Base-by-base conservation (phyloP, 2,888 invertebrate species). In the Furcula furcula region DNA sequence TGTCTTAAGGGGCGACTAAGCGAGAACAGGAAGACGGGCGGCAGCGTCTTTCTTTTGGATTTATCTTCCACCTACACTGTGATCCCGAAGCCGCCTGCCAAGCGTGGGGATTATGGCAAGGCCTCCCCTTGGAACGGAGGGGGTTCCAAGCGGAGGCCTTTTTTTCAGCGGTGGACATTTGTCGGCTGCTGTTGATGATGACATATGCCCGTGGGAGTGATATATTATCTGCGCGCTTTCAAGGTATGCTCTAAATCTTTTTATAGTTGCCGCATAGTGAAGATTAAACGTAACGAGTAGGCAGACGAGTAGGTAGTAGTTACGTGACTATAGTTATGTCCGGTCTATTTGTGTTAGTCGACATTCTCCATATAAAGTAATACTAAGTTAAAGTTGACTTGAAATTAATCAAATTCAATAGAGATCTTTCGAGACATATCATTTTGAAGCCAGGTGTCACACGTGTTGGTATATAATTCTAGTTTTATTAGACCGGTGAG, bases 341-440 rank as follows among this genome's bases (percentile, higher is more conserved):
- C 19, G 4, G 33, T 25, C 28, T 34, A 10, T 11, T 9, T 10
- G 18, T 12, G 32, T 7, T 22, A 32, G 23, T 29, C 4, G 15
- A 14, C 23, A 15, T 25, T 5, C 12, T 13, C 36, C 12, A 16
- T 16, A 31, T 20, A 36, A 7, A 50, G 33, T 4, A 14, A 18
- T 5, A 18, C 7, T 19, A 34, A 36, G 37, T 22, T 20, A 19
- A 34, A 36, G 37, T 22, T 20, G 21, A 19, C 10, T 14, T 3
- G 14, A 20, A 27, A 19, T 19, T 14, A 15, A 16, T 27, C 12
- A 21, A 29, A 27, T 37, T n/a, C n/a, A 15, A 12, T 5, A 21
- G 1, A 7, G 7, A 14, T 32, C 15, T 34, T 13, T 28, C n/a
- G 14, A 1, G 3, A 14, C 26, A 26, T 13, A 14, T 26, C n/a